Conservation (phyloP, 2,888 invertebrate species). For the Mystacides longicornis region DNA sequence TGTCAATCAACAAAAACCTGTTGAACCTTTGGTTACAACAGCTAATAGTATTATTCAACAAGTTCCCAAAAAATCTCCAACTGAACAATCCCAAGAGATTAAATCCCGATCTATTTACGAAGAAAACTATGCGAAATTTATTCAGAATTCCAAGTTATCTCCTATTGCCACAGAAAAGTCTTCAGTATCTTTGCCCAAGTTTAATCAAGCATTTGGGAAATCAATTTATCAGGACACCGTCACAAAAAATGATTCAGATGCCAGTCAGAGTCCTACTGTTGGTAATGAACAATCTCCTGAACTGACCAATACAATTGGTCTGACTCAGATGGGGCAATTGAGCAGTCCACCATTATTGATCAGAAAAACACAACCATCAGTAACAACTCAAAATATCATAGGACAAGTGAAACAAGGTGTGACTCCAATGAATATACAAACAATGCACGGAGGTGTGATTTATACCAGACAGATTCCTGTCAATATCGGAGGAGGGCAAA, state of each 20-base stretch:
- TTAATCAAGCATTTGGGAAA: conserved; percentile 73
- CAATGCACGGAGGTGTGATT: conserved; percentile 61
- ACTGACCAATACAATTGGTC: conserved; percentile 30
- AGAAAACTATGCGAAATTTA: conserved; percentile 51
- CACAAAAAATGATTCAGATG: conserved; percentile 12
- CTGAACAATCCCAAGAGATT: conserved; percentile 35
- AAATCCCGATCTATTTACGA: conserved; percentile 48
- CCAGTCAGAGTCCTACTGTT: conserved; percentile 29
- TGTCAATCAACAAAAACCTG: conserved; percentile 32
- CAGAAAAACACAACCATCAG: conserved; percentile 36
- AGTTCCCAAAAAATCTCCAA: conserved; percentile 31
- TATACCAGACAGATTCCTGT: conserved; percentile 67
- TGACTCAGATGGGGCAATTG: conserved; percentile 39
- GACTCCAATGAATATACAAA: conserved; percentile 51
- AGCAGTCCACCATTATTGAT: conserved; percentile 40
- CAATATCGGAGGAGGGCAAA: conserved; percentile 49
- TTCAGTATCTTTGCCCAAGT: conserved; percentile 57
- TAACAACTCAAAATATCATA: conserved; percentile 39
- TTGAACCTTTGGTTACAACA: conserved; percentile 26
- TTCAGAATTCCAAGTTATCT: conserved; percentile 40
- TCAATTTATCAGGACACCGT: conserved; percentile 51
- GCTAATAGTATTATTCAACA: conserved; percentile 25
- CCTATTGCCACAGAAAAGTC: conserved; percentile 37
- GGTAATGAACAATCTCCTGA: conserved; percentile 28
- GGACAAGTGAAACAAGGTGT: conserved; percentile 48